Evolutionary conservation across 2,113 vertebrate genomes (phyloP).

Genomic region (Psettodes erumei): DNA sequence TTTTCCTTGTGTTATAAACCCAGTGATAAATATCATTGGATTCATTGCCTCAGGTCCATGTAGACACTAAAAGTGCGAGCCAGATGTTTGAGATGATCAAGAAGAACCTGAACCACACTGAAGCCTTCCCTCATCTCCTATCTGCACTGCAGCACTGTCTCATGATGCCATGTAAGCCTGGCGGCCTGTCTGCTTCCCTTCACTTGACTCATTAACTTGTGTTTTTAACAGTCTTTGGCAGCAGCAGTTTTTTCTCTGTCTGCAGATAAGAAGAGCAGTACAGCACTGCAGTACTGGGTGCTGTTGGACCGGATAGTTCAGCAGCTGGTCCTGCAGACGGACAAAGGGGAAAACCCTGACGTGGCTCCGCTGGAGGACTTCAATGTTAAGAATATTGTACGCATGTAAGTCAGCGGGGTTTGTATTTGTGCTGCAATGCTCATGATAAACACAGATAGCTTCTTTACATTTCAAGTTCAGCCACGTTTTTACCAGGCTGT

Average conservation of each 20-base stretch:
- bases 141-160: constrained; percentile 94
- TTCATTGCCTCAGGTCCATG: constrained; percentile 82
- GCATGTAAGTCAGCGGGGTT: constrained; percentile 86
- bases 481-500: no score
- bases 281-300: constrained; percentile 91
- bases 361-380: constrained; percentile 91
- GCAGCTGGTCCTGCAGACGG: constrained; percentile 94
- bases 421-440: no score
- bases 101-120: constrained; percentile 91
- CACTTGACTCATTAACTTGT: not conserved
- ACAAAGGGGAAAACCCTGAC: constrained; percentile 92
- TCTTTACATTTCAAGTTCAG: no score
- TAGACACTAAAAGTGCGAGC: constrained; percentile 94
- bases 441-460: no score
- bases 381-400: constrained; percentile 93
- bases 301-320: constrained; percentile 93
- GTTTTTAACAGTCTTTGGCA: not conserved
- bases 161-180: constrained; percentile 92
- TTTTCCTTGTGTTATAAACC: not conserved
- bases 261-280: constrained; percentile 88
- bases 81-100: constrained; percentile 95
- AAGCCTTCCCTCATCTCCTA: constrained; percentile 91
- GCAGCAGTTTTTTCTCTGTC: not conserved
- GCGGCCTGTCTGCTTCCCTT: not conserved
- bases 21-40: not conserved